These are phyloP conservation scores for Orgyia antiqua DNA, from an alignment of 2,888 invertebrate genomes.

Conservation along the genomic window DNA sequence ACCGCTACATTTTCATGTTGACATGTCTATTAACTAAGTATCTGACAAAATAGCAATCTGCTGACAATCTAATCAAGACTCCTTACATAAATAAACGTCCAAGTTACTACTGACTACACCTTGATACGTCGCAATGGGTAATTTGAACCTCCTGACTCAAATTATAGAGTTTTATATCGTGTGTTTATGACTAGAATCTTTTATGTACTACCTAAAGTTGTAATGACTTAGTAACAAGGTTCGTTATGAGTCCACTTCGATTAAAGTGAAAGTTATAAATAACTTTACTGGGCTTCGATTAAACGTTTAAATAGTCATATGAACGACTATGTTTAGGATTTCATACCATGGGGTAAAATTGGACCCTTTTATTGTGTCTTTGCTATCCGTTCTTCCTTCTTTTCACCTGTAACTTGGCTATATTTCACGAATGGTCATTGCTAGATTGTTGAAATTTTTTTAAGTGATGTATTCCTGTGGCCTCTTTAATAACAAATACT, in stretches of 20 bases:
- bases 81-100: constrained; percentile 34
- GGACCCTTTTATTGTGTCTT: no score
- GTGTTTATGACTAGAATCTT: constrained; percentile 13
- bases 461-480: no score
- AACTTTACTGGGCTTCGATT: constrained; percentile 32
- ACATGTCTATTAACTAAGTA: constrained; percentile 31
- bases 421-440: no score
- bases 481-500: no score
- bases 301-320: constrained; percentile 23
- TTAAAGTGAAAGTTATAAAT: constrained; percentile 43
- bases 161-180: constrained; percentile 16
- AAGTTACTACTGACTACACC: constrained; percentile 26
- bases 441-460: no score
- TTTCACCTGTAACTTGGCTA: no score
- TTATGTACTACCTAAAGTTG: constrained; percentile 33
- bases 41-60: constrained; percentile 29
- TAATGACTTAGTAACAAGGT: constrained; percentile 40
- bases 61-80: constrained; percentile 34
- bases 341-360: no score
- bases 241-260: constrained; percentile 38
- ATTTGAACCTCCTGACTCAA: constrained; percentile 8
- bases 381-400: no score
- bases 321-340: no score
- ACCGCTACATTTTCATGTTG: constrained; percentile 12
- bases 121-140: constrained; percentile 6